Conservation (phyloP, 2,113 vertebrate genomes). For the Cathartes aura region DNA sequence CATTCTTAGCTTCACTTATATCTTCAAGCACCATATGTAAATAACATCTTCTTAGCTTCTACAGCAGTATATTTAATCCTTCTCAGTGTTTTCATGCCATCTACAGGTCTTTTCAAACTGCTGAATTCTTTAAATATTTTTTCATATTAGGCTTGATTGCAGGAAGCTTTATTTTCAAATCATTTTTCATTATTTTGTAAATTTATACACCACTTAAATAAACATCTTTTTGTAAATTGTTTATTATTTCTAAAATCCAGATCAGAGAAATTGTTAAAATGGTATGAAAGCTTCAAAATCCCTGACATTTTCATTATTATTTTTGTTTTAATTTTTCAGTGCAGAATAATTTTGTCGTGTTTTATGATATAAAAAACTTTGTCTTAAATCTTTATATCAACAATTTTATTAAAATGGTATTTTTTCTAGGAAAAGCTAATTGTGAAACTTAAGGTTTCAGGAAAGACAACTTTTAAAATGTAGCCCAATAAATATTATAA, state of each 20-base stretch:
- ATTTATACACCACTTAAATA: neutral
- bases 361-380: neutral
- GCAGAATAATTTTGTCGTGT: neutral
- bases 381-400: neutral
- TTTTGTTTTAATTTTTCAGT: neutral
- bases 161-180: neutral
- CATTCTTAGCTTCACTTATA: neutral
- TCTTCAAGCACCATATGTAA: neutral
- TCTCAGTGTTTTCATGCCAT: constrained; percentile 29
- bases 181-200: neutral
- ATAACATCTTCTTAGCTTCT: neutral
- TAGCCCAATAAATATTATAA: neutral
- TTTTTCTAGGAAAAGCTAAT: neutral
- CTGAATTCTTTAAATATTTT: neutral
- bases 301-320: neutral
- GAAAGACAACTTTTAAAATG: neutral
- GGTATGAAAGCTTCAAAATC: neutral
- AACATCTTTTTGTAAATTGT: neutral
- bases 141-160: neutral
- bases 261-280: neutral
- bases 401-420: neutral
- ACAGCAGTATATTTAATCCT: neutral
- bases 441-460: neutral
- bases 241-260: neutral
- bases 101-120: neutral